Conservation (phyloP, 2,113 vertebrate genomes). For the Brachypodius melanocephalos region DNA sequence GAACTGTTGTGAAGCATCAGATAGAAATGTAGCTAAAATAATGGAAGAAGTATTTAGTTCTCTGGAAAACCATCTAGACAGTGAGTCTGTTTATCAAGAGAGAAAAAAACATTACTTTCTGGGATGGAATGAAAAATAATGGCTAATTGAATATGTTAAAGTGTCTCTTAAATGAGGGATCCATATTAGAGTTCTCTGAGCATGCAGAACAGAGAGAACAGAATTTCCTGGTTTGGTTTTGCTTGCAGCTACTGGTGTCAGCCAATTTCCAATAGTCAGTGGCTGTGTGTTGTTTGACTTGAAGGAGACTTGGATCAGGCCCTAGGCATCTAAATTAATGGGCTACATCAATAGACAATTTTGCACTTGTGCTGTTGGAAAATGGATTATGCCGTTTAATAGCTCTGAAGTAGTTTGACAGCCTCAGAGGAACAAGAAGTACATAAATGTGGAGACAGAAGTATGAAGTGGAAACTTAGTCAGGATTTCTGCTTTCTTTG, state of each 20-base stretch:
- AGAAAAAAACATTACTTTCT: background rate
- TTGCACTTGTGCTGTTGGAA: background rate
- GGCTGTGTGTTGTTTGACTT: background rate
- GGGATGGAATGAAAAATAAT: background rate
- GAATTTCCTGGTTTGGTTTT: background rate
- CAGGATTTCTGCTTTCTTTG: background rate
- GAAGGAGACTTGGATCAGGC: background rate
- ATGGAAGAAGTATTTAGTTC: background rate
- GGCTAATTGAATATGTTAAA: background rate
- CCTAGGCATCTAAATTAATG: background rate
- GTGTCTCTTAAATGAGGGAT: background rate
- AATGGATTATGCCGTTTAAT: background rate
- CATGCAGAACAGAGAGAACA: background rate
- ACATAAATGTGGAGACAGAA: background rate
- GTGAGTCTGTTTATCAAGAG: background rate
- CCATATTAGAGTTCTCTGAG: background rate
- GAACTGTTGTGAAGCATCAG: background rate
- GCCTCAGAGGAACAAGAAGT: background rate
- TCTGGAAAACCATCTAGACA: background rate
- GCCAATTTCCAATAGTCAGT: background rate
- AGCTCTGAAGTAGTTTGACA: background rate
- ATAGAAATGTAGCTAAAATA: background rate
- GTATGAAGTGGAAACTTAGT: background rate
- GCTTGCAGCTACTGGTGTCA: background rate
- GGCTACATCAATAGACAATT: background rate